A percentile compares a stretch with the other conserved stretches of the same genome.
phyloP scores from a whole-genome alignment of 2,113 vertebrate genomes.

The Lophochroa leadbeateri region DNA sequence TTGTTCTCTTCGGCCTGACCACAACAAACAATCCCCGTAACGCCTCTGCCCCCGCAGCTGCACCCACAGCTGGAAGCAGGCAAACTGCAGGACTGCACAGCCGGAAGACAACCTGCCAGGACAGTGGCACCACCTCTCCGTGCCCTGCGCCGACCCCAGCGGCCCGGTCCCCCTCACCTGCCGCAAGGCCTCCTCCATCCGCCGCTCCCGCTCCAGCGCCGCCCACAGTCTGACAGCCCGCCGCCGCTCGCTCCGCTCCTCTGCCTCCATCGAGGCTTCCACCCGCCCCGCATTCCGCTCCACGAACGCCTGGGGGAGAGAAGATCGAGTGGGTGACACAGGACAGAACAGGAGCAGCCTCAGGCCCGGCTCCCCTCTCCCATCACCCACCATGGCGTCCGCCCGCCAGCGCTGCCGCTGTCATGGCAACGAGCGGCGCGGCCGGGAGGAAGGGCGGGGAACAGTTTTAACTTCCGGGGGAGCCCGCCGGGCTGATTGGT shows the following conservation, averaged over 20 bases:
- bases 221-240: neutral
- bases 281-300: neutral
- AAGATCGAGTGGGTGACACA: neutral
- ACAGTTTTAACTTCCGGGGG: too few relatives aligned
- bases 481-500: neutral
- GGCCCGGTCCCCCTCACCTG: neutral
- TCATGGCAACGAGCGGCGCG: neutral
- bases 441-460: too few relatives aligned
- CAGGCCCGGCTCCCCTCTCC: too few relatives aligned
- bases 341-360: too few relatives aligned
- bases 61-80: neutral
- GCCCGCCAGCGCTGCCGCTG: too few relatives aligned
- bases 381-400: neutral
- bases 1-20: constrained; percentile 80
- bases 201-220: neutral
- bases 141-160: neutral
- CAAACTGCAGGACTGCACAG: neutral
- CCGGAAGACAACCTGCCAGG: neutral
- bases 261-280: neutral
- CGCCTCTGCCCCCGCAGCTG: neutral
- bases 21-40: neutral
- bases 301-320: neutral
- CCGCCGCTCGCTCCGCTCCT: neutral
- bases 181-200: neutral
- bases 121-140: too few relatives aligned